Percentiles rank a stretch among this genome's conserved stretches.
These are phyloP conservation scores for Poecilia latipinna DNA, from an alignment of 2,113 vertebrate species.

Conservation along the genomic window DNA sequence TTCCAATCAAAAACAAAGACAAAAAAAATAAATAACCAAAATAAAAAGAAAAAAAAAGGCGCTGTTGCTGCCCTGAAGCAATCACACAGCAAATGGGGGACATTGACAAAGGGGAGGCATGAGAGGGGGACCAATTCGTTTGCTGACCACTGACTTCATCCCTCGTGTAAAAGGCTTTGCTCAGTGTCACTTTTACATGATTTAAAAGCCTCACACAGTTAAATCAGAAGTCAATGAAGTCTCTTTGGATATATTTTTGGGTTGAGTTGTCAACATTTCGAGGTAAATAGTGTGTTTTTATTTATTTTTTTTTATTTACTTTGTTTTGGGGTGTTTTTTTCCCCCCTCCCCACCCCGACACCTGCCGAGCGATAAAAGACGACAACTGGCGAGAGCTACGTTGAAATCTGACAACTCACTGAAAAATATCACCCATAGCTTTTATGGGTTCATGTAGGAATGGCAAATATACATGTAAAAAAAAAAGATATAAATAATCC, in stretches of 20 bases:
- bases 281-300: conserved; percentile 25
- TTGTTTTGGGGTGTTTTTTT: no score
- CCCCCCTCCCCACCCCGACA: conserved; percentile 2
- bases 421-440: conserved; percentile 86
- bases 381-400: conserved; percentile 47
- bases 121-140: conserved; percentile 76
- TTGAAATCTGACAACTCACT: conserved; percentile 87
- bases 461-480: conserved; percentile 82
- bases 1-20: conserved; percentile 59
- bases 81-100: conserved; percentile 78
- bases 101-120: conserved; percentile 79
- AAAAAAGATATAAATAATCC: conserved; percentile 47
- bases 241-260: conserved; percentile 84
- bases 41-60: not conserved
- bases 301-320: not conserved
- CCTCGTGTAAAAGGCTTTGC: conserved; percentile 78
- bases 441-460: conserved; percentile 82
- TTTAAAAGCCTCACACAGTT: conserved; percentile 82
- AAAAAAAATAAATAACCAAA: no score
- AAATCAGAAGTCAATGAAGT: conserved; percentile 86
- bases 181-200: conserved; percentile 82
- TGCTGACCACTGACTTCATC: conserved; percentile 82
- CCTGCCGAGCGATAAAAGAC: conserved; percentile 45
- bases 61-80: conserved; percentile 81
- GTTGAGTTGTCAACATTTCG: conserved; percentile 87